Percentiles rank a stretch among this genome's conserved stretches.
Evolutionary conservation across 2,888 invertebrate genomes (phyloP).

Genomic region (Meandrusa payeni): DNA sequence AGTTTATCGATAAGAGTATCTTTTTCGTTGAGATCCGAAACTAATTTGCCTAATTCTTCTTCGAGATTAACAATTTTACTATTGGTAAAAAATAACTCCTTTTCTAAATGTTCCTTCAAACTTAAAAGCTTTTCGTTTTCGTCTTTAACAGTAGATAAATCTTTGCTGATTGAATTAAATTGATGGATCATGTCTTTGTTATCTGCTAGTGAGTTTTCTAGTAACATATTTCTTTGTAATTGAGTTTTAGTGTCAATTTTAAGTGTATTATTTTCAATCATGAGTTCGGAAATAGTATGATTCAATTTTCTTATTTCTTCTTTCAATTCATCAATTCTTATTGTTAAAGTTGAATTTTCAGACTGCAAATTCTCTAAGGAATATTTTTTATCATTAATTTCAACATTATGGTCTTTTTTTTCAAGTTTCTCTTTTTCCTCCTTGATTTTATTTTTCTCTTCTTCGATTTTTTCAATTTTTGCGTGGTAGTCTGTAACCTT

Average conservation of each 20-base stretch:
- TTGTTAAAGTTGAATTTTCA: conserved; percentile 42
- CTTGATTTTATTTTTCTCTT: conserved; percentile 32
- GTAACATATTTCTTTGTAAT: conserved; percentile 31
- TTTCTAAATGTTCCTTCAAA: conserved; percentile 47
- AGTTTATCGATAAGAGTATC: conserved; percentile 55
- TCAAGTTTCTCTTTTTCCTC: conserved; percentile 28
- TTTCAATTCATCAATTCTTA: conserved; percentile 37
- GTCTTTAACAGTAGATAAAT: conserved; percentile 43
- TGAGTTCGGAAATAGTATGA: conserved; percentile 34
- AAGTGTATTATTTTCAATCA: conserved; percentile 39
- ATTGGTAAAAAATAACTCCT: conserved; percentile 51
- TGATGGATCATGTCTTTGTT: conserved; percentile 42
- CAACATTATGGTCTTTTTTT: not conserved
- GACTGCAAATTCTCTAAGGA: conserved; percentile 32
- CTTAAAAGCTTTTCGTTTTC: conserved; percentile 48
- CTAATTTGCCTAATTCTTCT: conserved; percentile 57
- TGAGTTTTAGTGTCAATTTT: conserved; percentile 35
- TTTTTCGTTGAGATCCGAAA: conserved; percentile 62
- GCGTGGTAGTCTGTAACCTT: conserved; percentile 35
- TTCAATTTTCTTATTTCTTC: conserved; percentile 36
- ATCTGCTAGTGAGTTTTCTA: conserved; percentile 42
- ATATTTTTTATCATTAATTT: conserved; percentile 31
- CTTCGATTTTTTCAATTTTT: conserved; percentile 20
- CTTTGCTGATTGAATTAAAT: conserved; percentile 41
- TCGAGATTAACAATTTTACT: conserved; percentile 59